Evolutionary conservation across 2,113 vertebrate genomes (phyloP), one percentile per base, ranked within the genome.

Genomic region (Sceloporus undulatus): DNA sequence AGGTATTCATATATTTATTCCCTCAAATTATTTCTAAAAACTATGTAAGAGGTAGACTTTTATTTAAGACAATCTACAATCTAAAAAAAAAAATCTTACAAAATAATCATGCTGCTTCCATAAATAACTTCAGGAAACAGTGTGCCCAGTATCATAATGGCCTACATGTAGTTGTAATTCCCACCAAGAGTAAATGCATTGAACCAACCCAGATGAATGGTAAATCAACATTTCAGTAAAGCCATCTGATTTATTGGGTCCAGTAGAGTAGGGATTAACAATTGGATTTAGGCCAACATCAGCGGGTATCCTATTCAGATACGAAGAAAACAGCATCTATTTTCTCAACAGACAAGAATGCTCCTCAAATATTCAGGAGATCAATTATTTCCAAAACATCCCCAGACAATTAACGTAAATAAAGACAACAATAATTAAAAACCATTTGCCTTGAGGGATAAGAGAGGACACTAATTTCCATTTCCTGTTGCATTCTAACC

Each of bases 371-470:
- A 79, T 18, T 23, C 85, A 76, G 56, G 27, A 82, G 9, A 48
- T 77, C 56, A 65, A 27, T 66, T 52, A 40, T 66, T 87, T 59
- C 38, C 59, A 74, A 82, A 82, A 52, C 29, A 48, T 75, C 86
- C 52, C 79, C 11, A 74, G 56, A 29, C 40, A 87, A 75, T 87
- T 82, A 66, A 66, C 34, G 79, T 82, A 87, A 87, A 87, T 82
- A 87, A 82, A 75, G 71, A 52, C n/a, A 87, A 74, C 54, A 62
- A 82, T 82, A 76, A 87, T 87, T 87, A 82, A 76, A 87, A 82
- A 38, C 25, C 52, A 48, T 14, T n/a, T 48, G 79, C 48, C 71
- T 82, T 82, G 42, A 21, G 71, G 73, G 86, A 66, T 6, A 54
- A 76, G 18, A 66, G 79, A 65, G 65, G 56, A 76, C 52, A 21